phyloP scores from a whole-genome alignment of 2,797 vertebrate genomes.

The Gambelia wislizenii region DNA sequence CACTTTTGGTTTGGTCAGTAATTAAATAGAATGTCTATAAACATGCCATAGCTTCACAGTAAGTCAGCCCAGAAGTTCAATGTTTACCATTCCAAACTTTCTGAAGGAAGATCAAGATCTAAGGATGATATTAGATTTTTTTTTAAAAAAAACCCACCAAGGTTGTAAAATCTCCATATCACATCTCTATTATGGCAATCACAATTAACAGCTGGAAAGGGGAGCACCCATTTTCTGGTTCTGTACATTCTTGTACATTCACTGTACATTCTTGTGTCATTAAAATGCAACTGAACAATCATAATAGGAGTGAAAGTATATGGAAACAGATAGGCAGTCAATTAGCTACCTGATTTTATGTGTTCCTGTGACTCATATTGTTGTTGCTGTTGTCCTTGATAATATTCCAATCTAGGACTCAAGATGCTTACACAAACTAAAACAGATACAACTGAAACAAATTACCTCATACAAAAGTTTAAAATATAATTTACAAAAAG shows the following conservation, averaged over 20 bases:
- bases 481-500: no score
- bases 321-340: not conserved
- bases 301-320: not conserved
- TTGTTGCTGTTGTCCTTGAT: no score
- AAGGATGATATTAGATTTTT: no score
- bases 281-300: not conserved
- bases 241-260: not conserved
- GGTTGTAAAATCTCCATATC: not conserved
- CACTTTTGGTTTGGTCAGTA: not conserved
- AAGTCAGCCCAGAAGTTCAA: not conserved
- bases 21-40: not conserved
- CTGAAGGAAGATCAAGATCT: not conserved
- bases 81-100: not conserved
- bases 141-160: not conserved
- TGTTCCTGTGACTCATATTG: no score
- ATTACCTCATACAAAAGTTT: no score
- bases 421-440: no score
- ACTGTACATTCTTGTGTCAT: not conserved
- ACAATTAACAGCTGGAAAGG: not conserved
- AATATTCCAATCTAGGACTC: no score
- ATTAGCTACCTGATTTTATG: no score
- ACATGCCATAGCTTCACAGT: not conserved
- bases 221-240: no score
- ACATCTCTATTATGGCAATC: not conserved
- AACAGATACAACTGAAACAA: no score